A percentile compares a stretch with the other conserved stretches of the same genome.
Conservation (phyloP, 2,888 invertebrate species). For the Pachymerium ferrugineum region DNA sequence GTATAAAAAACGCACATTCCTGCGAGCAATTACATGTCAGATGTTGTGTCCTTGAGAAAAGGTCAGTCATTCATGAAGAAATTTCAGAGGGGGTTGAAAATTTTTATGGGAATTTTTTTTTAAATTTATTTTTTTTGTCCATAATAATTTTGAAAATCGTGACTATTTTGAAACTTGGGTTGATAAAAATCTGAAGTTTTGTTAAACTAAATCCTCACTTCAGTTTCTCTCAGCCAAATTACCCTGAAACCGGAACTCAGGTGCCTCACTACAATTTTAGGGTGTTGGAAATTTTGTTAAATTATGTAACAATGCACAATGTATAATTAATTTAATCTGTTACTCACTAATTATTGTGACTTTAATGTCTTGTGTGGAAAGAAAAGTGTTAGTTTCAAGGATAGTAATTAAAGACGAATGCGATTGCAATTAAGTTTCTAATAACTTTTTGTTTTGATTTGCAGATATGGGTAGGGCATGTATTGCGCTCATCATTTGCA, state of each 20-base stretch:
- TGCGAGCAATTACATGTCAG: background rate
- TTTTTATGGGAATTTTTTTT: too few relatives aligned
- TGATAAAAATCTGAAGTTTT: background rate
- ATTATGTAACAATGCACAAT: background rate
- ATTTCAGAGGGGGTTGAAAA: background rate
- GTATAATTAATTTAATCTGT: background rate
- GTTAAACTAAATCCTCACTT: too few relatives aligned
- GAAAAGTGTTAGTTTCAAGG: background rate
- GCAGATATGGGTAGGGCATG: slow-evolving; percentile 83
- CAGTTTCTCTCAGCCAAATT: too few relatives aligned
- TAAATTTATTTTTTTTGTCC: too few relatives aligned
- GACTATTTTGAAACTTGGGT: too few relatives aligned
- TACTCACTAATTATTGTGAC: background rate
- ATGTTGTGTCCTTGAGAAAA: background rate
- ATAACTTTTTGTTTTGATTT: slow-evolving; percentile 35
- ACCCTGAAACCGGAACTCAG: too few relatives aligned
- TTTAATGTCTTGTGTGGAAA: too few relatives aligned
- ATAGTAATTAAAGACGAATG: background rate
- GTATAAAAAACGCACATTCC: too few relatives aligned
- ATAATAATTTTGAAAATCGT: too few relatives aligned
- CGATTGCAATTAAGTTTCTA: background rate
- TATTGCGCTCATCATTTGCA: slow-evolving; percentile 86
- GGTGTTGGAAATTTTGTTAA: background rate
- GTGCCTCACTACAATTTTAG: too few relatives aligned
- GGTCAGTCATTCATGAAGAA: background rate